Conservation (phyloP, 35 echinoderm and acorn worm species). For the Eucidaris tribuloides region DNA sequence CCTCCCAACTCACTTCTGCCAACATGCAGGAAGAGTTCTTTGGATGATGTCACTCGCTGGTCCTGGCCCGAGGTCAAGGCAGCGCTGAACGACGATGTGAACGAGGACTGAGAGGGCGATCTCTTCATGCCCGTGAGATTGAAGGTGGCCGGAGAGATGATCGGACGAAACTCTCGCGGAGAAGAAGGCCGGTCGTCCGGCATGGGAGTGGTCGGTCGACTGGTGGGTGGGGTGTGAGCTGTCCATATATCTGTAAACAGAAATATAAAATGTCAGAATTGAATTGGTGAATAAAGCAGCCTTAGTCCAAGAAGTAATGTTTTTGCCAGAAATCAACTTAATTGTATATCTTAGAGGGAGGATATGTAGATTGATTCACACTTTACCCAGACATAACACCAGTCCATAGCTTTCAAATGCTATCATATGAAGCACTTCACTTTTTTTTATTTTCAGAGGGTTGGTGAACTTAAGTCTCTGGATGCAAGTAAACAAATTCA, state of each 20-base stretch:
- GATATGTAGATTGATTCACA: no score
- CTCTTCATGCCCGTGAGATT: conserved; percentile 8
- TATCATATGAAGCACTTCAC: no score
- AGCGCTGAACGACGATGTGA: background rate
- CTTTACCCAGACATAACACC: no score
- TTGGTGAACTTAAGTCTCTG: no score
- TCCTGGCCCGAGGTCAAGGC: background rate
- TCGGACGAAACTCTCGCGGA: background rate
- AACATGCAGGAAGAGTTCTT: background rate
- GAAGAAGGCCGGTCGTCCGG: background rate
- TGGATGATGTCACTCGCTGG: background rate
- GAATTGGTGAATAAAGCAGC: no score
- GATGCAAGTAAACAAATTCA: no score
- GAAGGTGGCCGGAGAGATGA: conserved; percentile 25
- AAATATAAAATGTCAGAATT: no score
- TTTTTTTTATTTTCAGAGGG: no score
- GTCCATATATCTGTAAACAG: conserved; percentile 29
- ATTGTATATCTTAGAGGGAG: no score
- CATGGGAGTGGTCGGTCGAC: background rate
- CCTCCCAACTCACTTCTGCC: background rate
- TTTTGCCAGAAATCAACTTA: no score
- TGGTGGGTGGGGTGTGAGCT: conserved; percentile 4
- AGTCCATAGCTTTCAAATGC: no score
- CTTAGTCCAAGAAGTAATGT: no score
- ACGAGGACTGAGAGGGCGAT: background rate